Evolutionary conservation across 92 coral and sea anemone species (phyloP).

Genomic region (Porites rus): DNA sequence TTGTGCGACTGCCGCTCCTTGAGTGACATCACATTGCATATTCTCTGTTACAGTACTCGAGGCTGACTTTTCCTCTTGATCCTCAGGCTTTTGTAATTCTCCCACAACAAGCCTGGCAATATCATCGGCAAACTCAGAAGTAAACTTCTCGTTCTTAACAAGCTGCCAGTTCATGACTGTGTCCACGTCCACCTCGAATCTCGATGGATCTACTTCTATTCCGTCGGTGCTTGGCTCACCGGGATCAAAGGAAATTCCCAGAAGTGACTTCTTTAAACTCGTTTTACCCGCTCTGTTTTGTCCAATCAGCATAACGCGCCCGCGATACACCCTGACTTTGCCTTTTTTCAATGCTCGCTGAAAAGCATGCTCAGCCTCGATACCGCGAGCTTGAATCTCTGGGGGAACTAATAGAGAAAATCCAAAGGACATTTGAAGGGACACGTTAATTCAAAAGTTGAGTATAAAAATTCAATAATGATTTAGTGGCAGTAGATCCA

Average conservation of each 20-base stretch:
- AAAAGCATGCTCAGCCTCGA: conserved; percentile 80
- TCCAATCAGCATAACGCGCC: conserved; percentile 88
- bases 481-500: too few relatives aligned
- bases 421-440: neutral
- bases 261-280: conserved; percentile 88
- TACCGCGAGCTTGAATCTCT: conserved; percentile 85
- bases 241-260: conserved; percentile 81
- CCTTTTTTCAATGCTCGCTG: conserved; percentile 78
- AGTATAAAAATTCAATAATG: too few relatives aligned
- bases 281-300: conserved; percentile 98
- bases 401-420: conserved; percentile 58
- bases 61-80: conserved; percentile 32
- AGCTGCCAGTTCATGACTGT: conserved; percentile 84
- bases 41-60: neutral
- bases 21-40: conserved; percentile 25
- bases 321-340: conserved; percentile 80
- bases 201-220: conserved; percentile 84
- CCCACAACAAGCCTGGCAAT: conserved; percentile 81
- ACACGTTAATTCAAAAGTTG: too few relatives aligned
- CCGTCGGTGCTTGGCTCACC: conserved; percentile 82
- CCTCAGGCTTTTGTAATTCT: conserved; percentile 41
- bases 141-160: conserved; percentile 56
- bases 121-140: conserved; percentile 79
- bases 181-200: conserved; percentile 76
- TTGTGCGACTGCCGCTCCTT: neutral